These are phyloP conservation scores for Drosophila lowei DNA, from an alignment of 1,140 invertebrate genomes.

Conservation along the genomic window DNA sequence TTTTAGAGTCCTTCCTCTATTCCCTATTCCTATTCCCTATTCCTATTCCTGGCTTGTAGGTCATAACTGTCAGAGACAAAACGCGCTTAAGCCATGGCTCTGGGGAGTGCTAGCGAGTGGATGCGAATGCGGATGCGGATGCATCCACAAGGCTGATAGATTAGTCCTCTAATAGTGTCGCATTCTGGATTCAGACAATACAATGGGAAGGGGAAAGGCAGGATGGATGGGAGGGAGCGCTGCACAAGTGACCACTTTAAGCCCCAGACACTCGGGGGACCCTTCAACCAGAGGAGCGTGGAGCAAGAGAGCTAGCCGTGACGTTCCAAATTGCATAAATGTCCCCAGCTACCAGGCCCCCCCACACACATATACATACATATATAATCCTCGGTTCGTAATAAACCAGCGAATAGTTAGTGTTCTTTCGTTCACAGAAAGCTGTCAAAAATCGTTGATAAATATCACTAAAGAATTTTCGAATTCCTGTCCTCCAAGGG, in stretches of 20 bases:
- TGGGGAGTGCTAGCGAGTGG: too few relatives aligned
- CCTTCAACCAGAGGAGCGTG: neutral
- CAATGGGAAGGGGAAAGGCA: conserved; percentile 8
- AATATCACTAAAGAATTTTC: neutral
- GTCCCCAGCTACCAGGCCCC: neutral
- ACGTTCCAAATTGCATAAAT: conserved; percentile 25
- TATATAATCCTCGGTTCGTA: too few relatives aligned
- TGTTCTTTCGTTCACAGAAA: too few relatives aligned
- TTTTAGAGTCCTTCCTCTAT: too few relatives aligned
- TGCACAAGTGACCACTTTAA: conserved; percentile 44
- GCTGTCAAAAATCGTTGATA: neutral
- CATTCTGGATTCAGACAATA: conserved; percentile 23
- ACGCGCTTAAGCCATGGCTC: conserved; percentile 12
- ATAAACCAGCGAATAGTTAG: too few relatives aligned
- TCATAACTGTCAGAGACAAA: conserved; percentile 68
- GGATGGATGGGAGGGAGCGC: conserved; percentile 9
- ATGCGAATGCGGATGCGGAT: conserved; percentile 8
- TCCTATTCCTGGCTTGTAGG: conserved; percentile 5
- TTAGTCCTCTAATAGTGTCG: conserved; percentile 54
- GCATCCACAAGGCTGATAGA: conserved; percentile 57
- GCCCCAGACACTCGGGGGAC: conserved; percentile 21
- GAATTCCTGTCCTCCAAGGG: neutral
- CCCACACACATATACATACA: too few relatives aligned
- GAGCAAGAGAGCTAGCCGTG: neutral
- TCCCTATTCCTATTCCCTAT: neutral